A percentile compares a stretch with the other conserved stretches of the same genome.
phyloP scores from a whole-genome alignment of 2,888 invertebrate genomes.

The Tenthredo amoena region DNA sequence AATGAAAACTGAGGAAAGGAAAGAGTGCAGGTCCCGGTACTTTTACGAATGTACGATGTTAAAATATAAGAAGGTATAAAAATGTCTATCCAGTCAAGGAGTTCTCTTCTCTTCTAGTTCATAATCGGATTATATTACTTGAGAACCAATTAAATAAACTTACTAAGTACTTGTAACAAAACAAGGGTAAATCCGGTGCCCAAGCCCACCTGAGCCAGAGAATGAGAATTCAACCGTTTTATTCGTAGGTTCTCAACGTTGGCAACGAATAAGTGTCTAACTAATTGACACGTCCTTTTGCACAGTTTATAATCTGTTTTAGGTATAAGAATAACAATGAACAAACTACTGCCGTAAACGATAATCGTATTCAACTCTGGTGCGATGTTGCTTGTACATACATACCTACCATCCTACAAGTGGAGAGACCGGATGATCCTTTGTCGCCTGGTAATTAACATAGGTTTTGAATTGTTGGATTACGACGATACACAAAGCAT shows the following conservation, averaged over 20 bases:
- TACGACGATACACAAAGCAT: constrained; percentile 3
- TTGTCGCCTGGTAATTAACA: constrained; percentile 22
- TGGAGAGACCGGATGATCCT: constrained; percentile 29
- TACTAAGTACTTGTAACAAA: constrained; percentile 48
- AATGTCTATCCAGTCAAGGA: not conserved
- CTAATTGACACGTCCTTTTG: not conserved
- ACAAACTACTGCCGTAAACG: not conserved
- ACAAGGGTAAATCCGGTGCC: constrained; percentile 11
- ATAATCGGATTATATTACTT: constrained; percentile 51
- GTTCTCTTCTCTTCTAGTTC: constrained; percentile 29
- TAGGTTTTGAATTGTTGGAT: constrained; percentile 19
- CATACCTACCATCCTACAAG: not conserved
- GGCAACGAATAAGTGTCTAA: not conserved
- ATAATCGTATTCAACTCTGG: not conserved
- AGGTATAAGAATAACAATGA: not conserved
- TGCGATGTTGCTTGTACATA: not conserved
- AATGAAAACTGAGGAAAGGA: not conserved
- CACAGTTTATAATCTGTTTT: not conserved
- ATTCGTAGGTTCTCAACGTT: not conserved
- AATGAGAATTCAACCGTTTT: constrained; percentile 23
- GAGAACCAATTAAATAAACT: constrained; percentile 51
- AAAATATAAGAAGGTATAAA: not conserved
- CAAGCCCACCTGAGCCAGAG: constrained; percentile 10
- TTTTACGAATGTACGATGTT: not conserved
- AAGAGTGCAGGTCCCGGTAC: not conserved